Evolutionary conservation across 53 echinoderm and acorn worm genomes (phyloP), one percentile per base, ranked within the genome.

Genomic region (Paracentrotus lividus): DNA sequence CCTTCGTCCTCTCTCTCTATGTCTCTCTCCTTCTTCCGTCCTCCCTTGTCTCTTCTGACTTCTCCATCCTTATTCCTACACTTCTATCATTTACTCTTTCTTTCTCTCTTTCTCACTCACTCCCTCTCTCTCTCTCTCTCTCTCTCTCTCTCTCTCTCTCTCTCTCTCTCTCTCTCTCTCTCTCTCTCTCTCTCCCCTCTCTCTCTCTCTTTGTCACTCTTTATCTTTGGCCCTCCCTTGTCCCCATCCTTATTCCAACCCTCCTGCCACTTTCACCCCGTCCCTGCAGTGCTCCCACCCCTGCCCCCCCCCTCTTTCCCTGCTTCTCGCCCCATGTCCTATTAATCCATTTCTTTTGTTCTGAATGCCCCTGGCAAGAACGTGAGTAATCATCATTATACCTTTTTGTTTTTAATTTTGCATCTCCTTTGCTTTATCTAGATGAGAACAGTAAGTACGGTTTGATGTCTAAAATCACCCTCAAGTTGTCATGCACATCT

Each of bases 401-500:
- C 27, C 47, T 3, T 56, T 88, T 24, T 88, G 7, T 27, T 58
- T 56, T 88, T 52, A 2, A 88, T 58, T 38, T 60, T 88, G 88
- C 57, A 56, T 56, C 49, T n/a, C 88, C 15, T 88, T 88, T 56
- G 88, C 88, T 88, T 55, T 88, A 27, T 45, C 42, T 23, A 81
- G 81, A 81, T 47, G 81, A 81, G 5, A 27, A 45, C 21, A 44
- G 81, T 81, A 81, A 81, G 81, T 81, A 81, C 26, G 27, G n/a
- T 81, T 81, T 78, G 81, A 81, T 81, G 81, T 47, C 45, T 47
- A 32, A n/a, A 67, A 2, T 77, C 81, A 26, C 44, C 44, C 2
- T 45, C 10, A 81, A 26, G n/a, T 13, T 81, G n/a, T 47, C 7
- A 45, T 47, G 9, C 14, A 3, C 77, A 21, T 81, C 8, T 81